Percentiles rank a stretch among this genome's conserved stretches.
phyloP scores from a whole-genome alignment of 2,888 invertebrate species.

The Andrena bucephala region DNA sequence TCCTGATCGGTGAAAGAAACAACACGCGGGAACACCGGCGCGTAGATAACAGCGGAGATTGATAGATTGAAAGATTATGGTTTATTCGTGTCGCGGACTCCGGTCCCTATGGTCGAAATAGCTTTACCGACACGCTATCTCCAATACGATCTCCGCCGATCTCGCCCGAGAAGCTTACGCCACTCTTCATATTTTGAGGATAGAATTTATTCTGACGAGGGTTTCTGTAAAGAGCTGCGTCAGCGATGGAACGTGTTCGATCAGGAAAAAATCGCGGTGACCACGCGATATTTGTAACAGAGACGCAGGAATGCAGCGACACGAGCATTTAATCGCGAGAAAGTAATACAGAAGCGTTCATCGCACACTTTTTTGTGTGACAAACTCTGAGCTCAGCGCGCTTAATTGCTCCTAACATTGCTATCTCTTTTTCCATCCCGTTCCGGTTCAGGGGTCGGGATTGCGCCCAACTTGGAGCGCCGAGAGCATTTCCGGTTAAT shows the following conservation, averaged over 20 bases:
- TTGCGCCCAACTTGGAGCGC: conserved; percentile 14
- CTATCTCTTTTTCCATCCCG: conserved; percentile 5
- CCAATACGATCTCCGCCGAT: no score
- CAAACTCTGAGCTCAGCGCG: conserved; percentile 9
- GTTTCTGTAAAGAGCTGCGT: background rate
- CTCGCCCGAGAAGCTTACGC: no score
- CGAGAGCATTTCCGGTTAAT: conserved; percentile 13
- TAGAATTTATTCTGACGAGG: no score
- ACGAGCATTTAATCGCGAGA: conserved; percentile 27
- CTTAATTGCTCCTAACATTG: conserved; percentile 36
- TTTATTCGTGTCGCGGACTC: conserved; percentile 59
- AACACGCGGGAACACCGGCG: conserved; percentile 43
- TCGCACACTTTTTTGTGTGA: conserved; percentile 9
- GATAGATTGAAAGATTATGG: conserved; percentile 70
- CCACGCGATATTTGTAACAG: background rate
- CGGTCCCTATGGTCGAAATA: conserved; percentile 34
- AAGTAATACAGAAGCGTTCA: conserved; percentile 17
- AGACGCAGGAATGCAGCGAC: conserved; percentile 16
- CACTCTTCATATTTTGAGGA: no score
- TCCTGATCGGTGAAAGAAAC: conserved; percentile 24
- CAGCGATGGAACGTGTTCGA: background rate
- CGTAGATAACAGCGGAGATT: conserved; percentile 56
- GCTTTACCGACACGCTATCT: conserved; percentile 38
- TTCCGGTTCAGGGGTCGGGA: conserved; percentile 10
- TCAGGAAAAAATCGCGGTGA: conserved; percentile 6